Base-by-base conservation (phyloP, 1,140 invertebrate genomes). In the Pogonomyrmex barbatus region DNA sequence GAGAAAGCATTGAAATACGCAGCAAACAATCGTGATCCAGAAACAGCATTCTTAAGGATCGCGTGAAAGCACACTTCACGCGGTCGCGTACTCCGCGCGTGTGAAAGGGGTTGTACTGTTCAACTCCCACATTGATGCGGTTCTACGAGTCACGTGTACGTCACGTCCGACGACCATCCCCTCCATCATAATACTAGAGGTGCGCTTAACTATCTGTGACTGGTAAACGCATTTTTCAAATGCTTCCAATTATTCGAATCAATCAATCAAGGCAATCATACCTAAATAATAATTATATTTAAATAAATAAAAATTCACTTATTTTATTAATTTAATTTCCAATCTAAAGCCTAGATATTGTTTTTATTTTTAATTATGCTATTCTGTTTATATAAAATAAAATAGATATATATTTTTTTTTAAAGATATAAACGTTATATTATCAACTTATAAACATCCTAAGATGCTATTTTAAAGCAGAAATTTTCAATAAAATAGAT, bases 71-170 rank as follows among this genome's bases (percentile, higher is more conserved):
- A 83, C 67, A 90, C 87, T 90, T 89, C 88, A 93, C 92, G 89
- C 92, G 91, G 91, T 87, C 87, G 85, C 92, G 89, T 92, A 90
- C 90, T 90, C 87, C 91, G 89, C 91, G 92, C 88, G 86, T 91
- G 91, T 93, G 92, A 91, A 93, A 83, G 91, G 93, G 92, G 92
- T 93, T 94, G 90, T 92, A 88, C 88, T 90, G 90, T 93, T 94
- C 91, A 88, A 88, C 88, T 90, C 91, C 89, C 81, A 87, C 87
- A 85, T 84, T 75, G 71, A 87, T 86, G 50, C 54, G 33, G 50
- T 58, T 58, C 63, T 87, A 63, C 87, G 67, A 92, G 92, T 94
- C 93, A 94, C 94, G 93, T 94, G 93, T 91, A 92, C 86, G 65
- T 83, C 87, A 87, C 84, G 87, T 73, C 87, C 84, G 91, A 75